A percentile compares a stretch with the other conserved stretches of the same genome.
Evolutionary conservation across 2,888 invertebrate species (phyloP).

Genomic region (Spodoptera picta): DNA sequence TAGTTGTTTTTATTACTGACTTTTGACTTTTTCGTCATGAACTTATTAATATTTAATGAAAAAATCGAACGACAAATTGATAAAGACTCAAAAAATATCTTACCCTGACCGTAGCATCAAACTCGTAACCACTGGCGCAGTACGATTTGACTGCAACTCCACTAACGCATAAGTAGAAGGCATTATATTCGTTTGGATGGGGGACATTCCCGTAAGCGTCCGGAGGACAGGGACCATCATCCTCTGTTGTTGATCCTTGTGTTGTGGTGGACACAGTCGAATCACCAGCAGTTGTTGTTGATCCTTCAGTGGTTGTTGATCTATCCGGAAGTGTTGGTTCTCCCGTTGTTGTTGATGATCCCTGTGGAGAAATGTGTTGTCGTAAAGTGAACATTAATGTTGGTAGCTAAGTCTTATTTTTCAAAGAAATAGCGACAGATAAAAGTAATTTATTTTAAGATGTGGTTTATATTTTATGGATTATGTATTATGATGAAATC

Average conservation of each 20-base stretch:
- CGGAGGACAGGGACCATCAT: conserved; percentile 51
- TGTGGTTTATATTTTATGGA: too few relatives aligned
- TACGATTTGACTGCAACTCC: conserved; percentile 55
- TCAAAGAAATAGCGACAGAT: neutral
- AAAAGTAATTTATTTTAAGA: too few relatives aligned
- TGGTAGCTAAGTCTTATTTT: too few relatives aligned
- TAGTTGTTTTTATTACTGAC: too few relatives aligned
- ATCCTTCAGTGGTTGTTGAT: too few relatives aligned
- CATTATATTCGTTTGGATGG: conserved; percentile 61
- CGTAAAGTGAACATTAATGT: neutral
- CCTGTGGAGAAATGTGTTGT: neutral
- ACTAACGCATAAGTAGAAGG: conserved; percentile 64
- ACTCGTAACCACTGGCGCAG: conserved; percentile 63
- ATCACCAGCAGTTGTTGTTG: too few relatives aligned
- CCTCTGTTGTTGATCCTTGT: conserved; percentile 28
- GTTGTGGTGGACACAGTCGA: conserved; percentile 7
- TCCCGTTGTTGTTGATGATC: too few relatives aligned
- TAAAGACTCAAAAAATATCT: conserved; percentile 14
- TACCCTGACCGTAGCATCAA: conserved; percentile 50
- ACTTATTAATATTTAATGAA: too few relatives aligned
- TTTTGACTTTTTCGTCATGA: too few relatives aligned
- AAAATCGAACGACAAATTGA: too few relatives aligned
- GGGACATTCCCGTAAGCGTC: conserved; percentile 59
- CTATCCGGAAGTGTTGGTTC: too few relatives aligned
- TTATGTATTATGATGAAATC: too few relatives aligned